Base-by-base conservation (phyloP, 2,888 invertebrate genomes). In the Drymonia ruficornis region DNA sequence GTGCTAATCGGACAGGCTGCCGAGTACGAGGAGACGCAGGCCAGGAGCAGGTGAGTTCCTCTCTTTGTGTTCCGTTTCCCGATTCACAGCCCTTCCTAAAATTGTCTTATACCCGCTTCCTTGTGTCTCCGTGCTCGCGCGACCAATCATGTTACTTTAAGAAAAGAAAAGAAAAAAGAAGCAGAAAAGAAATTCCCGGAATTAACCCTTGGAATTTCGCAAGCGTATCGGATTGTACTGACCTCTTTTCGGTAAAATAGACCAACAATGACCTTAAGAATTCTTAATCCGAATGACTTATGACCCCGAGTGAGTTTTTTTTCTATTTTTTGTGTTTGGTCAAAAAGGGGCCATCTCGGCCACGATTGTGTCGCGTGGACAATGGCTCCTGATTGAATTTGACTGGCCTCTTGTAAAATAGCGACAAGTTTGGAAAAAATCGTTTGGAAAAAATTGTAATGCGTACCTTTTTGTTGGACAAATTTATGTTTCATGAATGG, bases 341-440 rank as follows among this genome's bases (percentile, higher is more conserved):
- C 89, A 87, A 78, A 83, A 74, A 78, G 81, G 83, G 65, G 84
- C 76, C 80, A 78, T 77, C 78, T 78, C 71, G 68, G 78, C 72
- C 77, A 76, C 80, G 69, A 80, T 79, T 80, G 77, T 76, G 63
- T 59, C 50, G 36, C 55, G 69, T 76, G 84, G 84, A 91, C 91
- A 91, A 91, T 88, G 69, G 76, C 66, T 76, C 68, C 80, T 91
- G 88, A 91, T 91, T 90, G 45, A n/a, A 28, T 45, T 19, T 43
- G 80, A 59, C 57, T 72, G 64, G 52, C 52, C 65, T 56, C 56
- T 56, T 29, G 53, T 56, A 50, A 50, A 48, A 60, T 55, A 61
- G 61, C 63, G 29, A 44, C 19, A 44, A 44, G 44, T 44, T 44
- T 44, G 34, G 46, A 40, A 19, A 44, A 44, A 55, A n/a, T n/a